A percentile compares a stretch with the other conserved stretches of the same genome.
Evolutionary conservation across 2,113 vertebrate genomes (phyloP).

Genomic region (Aptenodytes forsteri): DNA sequence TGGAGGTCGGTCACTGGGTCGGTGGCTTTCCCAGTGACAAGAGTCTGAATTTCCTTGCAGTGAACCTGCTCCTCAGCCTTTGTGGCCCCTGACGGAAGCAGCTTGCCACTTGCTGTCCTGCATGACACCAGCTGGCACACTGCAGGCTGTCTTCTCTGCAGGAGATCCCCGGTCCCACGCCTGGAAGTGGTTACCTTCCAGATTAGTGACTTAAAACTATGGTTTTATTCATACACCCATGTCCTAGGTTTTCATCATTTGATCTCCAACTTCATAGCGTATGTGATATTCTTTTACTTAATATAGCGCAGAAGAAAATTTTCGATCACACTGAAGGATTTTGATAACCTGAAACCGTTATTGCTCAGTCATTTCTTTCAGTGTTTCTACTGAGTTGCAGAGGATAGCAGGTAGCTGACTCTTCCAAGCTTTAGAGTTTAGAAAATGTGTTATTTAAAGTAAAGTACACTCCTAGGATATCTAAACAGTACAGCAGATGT

Average conservation of each 20-base stretch:
- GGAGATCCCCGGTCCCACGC: not conserved
- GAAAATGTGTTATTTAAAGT: not conserved
- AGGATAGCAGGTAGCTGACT: not conserved
- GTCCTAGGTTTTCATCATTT: not conserved
- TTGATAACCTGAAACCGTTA: not conserved
- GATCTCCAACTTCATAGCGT: accelerated
- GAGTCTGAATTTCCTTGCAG: not conserved
- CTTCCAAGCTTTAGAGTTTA: not conserved
- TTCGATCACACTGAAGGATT: not conserved
- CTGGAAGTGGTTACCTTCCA: not conserved
- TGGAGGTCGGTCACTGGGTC: not conserved
- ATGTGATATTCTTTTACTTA: not conserved
- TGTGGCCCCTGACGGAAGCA: not conserved
- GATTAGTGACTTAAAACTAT: not conserved
- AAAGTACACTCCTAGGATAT: not conserved
- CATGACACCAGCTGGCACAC: not conserved
- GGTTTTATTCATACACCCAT: not conserved
- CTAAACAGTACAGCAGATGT: not conserved
- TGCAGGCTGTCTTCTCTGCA: not conserved
- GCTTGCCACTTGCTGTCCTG: not conserved
- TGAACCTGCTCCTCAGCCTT: not conserved
- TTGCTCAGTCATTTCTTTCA: not conserved
- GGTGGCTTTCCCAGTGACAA: not conserved
- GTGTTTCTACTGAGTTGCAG: not conserved
- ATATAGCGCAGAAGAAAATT: not conserved